Evolutionary conservation across 2,113 vertebrate genomes (phyloP).

Genomic region (Amblyopsis rosae): DNA sequence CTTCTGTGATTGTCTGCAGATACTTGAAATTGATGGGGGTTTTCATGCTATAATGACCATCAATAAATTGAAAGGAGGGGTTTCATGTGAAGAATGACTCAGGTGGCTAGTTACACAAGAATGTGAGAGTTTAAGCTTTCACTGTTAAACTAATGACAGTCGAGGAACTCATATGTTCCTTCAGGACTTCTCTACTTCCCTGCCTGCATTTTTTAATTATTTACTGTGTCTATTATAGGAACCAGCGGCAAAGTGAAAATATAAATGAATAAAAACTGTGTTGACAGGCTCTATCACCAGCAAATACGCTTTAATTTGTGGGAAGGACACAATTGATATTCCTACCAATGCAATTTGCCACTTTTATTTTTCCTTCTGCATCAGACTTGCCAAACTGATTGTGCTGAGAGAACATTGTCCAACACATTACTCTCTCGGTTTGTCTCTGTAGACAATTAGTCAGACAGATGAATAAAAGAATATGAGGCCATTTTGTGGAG

Average conservation of each 20-base stretch:
- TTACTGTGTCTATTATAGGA: slow-evolving; percentile 13
- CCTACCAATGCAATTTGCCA: slow-evolving; percentile 49
- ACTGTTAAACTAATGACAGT: slow-evolving; percentile 29
- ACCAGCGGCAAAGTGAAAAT: slow-evolving; percentile 34
- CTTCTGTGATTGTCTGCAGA: slow-evolving; percentile 16
- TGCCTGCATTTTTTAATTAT: slow-evolving; percentile 4
- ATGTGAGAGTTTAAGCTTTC: slow-evolving; percentile 20
- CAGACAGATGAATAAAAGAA: slow-evolving; percentile 69
- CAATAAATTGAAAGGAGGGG: slow-evolving; percentile 34
- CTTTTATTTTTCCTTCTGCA: slow-evolving; percentile 49
- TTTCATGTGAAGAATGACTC: slow-evolving; percentile 12
- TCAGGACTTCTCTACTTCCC: neutral
- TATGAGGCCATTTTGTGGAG: slow-evolving; percentile 61
- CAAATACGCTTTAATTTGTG: slow-evolving; percentile 54
- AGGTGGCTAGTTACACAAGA: slow-evolving; percentile 4
- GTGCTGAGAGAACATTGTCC: slow-evolving; percentile 38
- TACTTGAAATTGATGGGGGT: slow-evolving; percentile 23
- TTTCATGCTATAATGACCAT: slow-evolving; percentile 28
- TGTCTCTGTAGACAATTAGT: slow-evolving; percentile 67
- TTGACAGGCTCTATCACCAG: slow-evolving; percentile 22
- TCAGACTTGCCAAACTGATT: slow-evolving; percentile 55
- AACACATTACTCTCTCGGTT: slow-evolving; percentile 56
- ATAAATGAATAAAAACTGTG: slow-evolving; percentile 7
- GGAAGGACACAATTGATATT: slow-evolving; percentile 49
- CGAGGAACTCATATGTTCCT: slow-evolving; percentile 17